Conservation (phyloP, 2,113 vertebrate species). For the Athene cunicularia region DNA sequence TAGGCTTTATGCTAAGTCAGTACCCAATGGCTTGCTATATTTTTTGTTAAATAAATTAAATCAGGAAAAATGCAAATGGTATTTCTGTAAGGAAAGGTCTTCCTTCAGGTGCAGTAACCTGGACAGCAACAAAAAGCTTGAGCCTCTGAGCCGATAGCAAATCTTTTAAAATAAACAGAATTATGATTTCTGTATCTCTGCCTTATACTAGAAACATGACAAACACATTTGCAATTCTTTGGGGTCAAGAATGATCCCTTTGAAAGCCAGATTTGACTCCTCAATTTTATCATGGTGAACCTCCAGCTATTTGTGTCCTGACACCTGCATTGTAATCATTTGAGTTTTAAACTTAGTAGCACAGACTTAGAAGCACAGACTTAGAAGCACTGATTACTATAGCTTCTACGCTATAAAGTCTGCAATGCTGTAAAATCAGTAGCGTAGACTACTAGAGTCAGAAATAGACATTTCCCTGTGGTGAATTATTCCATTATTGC, state of each 20-base stretch:
- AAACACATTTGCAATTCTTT: not conserved
- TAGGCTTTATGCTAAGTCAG: not conserved
- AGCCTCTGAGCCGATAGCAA: not conserved
- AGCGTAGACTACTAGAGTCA: not conserved
- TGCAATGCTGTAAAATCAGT: not conserved
- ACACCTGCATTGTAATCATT: not conserved
- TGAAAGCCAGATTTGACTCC: not conserved
- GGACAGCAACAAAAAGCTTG: not conserved
- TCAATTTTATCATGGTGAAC: not conserved
- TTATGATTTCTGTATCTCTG: not conserved
- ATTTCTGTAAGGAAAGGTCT: not conserved
- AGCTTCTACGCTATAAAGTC: not conserved
- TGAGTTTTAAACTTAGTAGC: not conserved
- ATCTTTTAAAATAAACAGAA: not conserved
- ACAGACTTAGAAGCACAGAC: not conserved
- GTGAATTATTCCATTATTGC: not conserved
- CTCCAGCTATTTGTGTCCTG: not conserved
- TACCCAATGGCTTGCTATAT: not conserved
- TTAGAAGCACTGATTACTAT: not conserved
- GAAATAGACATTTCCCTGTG: not conserved
- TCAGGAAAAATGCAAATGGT: not conserved
- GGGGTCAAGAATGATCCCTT: not conserved
- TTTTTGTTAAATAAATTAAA: not conserved
- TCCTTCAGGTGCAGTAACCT: not conserved
- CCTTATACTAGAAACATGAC: not conserved